Base-by-base conservation (phyloP, 1,140 invertebrate species). In the Mercenaria mercenaria region DNA sequence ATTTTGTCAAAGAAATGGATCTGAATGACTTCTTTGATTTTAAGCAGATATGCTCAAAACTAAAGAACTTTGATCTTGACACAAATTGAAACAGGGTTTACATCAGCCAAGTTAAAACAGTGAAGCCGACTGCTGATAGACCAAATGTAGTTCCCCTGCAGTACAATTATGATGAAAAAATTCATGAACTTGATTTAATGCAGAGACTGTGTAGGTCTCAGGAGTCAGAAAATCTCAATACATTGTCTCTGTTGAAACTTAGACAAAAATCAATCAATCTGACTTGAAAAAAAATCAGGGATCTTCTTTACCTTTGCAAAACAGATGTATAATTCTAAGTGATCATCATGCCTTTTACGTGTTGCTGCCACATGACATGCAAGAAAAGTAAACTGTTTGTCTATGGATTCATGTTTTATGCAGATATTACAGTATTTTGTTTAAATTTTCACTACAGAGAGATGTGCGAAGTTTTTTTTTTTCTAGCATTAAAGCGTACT, bases 271-370 rank as follows among this genome's bases (percentile, higher is more conserved):
- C n/a, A 3, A 43, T 23, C 3, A 2, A n/a, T 43, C 43, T 43
- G 8, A 11, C 15, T 8, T 2, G 72, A 15, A 76, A 47, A 76
- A 76, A 29, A 43, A 47, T 43, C n/a, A 23, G 1, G 18, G 52
- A 81, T 29, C 20, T 56, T 15, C 11, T 81, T 32, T 15, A 1
- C 20, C 41, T 81, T 6, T 81, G 77, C 29, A n/a, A n/a, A 81
- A 34, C n/a, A 81, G 56, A 39, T 3, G 56, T 8, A 52, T 37
- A 41, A 81, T 81, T 59, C 77, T 50, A 29, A n/a, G 11, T 32
- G 29, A 56, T 1, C 77, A 81, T 34, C 77, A 81, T 43, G 11
- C 77, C 26, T 81, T 81, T 56, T 81, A 50, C 32, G 47, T 81
- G 11, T 26, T 56, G 1, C 77, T 81, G 8, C 43, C 77, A 29